Evolutionary conservation across 2,797 vertebrate species (phyloP).

Genomic region (Molothrus aeneus): DNA sequence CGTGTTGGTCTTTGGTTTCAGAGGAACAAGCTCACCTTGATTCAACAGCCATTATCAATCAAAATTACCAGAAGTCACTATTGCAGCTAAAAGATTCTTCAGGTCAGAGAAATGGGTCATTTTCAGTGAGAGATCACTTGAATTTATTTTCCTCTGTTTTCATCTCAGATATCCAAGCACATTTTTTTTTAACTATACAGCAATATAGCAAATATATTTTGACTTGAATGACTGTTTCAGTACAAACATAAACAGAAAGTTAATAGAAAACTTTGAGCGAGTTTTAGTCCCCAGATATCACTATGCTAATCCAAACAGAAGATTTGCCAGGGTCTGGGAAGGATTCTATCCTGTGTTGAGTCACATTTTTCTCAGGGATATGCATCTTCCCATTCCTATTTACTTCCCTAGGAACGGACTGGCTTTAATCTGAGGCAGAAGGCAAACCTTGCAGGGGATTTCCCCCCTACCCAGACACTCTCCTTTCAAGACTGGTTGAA

Average conservation of each 20-base stretch:
- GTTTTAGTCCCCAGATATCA: background rate
- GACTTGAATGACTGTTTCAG: background rate
- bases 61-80: slow-evolving; percentile 47
- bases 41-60: slow-evolving; percentile 57
- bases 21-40: slow-evolving; percentile 64
- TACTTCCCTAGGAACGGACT: background rate
- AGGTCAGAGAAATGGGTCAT: slow-evolving; percentile 64
- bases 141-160: background rate
- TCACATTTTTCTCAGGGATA: background rate
- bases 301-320: background rate
- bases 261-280: background rate
- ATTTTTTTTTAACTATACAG: background rate
- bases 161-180: background rate
- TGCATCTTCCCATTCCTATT: background rate
- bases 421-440: background rate
- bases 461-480: background rate
- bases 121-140: slow-evolving; percentile 53
- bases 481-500: background rate
- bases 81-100: slow-evolving; percentile 45
- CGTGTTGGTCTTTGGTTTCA: slow-evolving; percentile 77
- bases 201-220: background rate
- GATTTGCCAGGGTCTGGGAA: background rate
- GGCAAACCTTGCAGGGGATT: background rate
- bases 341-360: background rate
- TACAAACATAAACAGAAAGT: background rate